Conservation (phyloP, 2,888 invertebrate genomes). For the Andricus quercusramuli region DNA sequence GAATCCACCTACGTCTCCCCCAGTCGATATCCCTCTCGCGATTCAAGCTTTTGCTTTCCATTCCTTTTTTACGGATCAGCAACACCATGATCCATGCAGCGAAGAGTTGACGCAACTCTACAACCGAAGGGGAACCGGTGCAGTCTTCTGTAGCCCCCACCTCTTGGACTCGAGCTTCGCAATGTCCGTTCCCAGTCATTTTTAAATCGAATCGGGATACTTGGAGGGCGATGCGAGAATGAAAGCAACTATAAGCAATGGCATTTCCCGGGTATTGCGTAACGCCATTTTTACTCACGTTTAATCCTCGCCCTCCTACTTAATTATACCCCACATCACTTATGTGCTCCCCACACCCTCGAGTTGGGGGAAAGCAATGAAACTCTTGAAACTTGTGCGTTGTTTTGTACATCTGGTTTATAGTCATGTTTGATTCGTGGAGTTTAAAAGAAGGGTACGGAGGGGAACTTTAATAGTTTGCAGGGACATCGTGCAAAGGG, state of each 20-base stretch:
- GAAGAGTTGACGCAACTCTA: constrained; percentile 23
- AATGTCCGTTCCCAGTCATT: constrained; percentile 38
- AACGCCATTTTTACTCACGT: constrained; percentile 30
- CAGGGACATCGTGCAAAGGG: background rate
- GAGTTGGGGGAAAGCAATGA: constrained; percentile 15
- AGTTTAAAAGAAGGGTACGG: background rate
- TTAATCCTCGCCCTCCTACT: constrained; percentile 32
- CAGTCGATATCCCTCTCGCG: constrained; percentile 31
- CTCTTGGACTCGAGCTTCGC: background rate
- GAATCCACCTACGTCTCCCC: constrained; percentile 40
- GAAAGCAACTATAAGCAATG: constrained; percentile 5
- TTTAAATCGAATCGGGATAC: constrained; percentile 18
- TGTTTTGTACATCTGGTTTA: constrained; percentile 3
- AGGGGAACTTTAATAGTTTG: constrained; percentile 8
- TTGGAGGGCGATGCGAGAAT: background rate
- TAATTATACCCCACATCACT: constrained; percentile 2
- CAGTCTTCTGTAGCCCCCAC: background rate
- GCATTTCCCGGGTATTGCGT: constrained; percentile 12
- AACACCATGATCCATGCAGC: constrained; percentile 5
- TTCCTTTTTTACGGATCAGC: constrained; percentile 22
- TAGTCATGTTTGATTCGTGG: constrained; percentile 30
- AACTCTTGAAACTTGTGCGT: constrained; percentile 24
- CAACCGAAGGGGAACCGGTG: constrained; percentile 3
- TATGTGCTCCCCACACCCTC: constrained; percentile 3
- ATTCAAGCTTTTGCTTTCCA: constrained; percentile 32